Evolutionary conservation across 92 coral and sea anemone species (phyloP).

Genomic region (Actinernus sp.): DNA sequence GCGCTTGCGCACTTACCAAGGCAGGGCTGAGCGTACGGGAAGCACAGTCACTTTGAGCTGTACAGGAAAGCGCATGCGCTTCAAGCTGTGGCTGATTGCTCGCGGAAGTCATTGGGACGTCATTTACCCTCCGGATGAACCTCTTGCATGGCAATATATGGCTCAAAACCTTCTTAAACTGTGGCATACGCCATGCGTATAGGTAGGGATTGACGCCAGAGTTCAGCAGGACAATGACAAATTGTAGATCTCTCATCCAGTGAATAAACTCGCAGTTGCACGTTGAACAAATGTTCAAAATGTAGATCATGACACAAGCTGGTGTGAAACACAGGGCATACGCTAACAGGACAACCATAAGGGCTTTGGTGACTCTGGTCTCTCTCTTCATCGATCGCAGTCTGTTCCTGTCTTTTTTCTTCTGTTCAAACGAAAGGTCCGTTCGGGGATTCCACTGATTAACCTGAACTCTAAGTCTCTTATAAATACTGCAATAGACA

Average conservation of each 20-base stretch:
- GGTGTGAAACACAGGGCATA: conserved; percentile 49
- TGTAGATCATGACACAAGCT: conserved; percentile 46
- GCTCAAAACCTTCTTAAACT: conserved; percentile 34
- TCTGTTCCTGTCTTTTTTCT: conserved; percentile 16
- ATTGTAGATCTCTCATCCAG: conserved; percentile 51
- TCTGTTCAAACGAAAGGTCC: background rate
- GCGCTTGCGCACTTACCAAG: too few relatives aligned
- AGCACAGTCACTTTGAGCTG: too few relatives aligned
- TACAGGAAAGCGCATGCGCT: background rate
- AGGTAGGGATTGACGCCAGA: conserved; percentile 53
- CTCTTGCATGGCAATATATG: background rate
- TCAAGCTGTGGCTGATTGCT: background rate
- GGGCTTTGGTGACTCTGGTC: conserved; percentile 44
- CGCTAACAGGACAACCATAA: conserved; percentile 30
- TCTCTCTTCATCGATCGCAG: conserved; percentile 15
- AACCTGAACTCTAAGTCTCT: conserved; percentile 33
- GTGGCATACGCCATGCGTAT: conserved; percentile 60
- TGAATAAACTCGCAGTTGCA: conserved; percentile 43
- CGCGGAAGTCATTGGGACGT: background rate
- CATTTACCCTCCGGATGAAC: background rate
- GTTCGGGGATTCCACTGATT: conserved; percentile 34
- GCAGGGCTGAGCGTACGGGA: too few relatives aligned
- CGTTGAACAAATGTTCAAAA: conserved; percentile 41
- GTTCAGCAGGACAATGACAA: conserved; percentile 37
- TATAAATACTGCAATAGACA: conserved; percentile 73